Base-by-base conservation (phyloP, 2,797 vertebrate genomes). In the Echeneis naucrates region DNA sequence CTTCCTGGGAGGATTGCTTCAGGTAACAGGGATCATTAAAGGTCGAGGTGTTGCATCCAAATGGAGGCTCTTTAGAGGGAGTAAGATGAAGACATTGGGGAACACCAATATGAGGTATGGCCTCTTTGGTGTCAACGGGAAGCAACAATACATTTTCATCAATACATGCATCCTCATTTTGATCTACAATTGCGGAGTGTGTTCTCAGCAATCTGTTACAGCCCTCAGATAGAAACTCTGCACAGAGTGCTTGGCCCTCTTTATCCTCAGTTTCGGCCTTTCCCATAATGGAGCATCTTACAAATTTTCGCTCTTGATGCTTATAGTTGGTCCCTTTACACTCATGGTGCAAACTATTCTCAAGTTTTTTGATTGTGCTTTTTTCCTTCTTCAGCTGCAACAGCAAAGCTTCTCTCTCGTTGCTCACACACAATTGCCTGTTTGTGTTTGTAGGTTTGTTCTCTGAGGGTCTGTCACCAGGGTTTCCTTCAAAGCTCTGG, bases 311-410 rank as follows among this genome's bases (percentile, higher is more conserved):
- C 3, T 44, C 33, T 57, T 51, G 8, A 45, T 58, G 55, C 1
- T 32, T 48, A 9, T 35, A 71, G 30, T 60, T 75, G 45, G 80
- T 87, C 1, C 16, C 32, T 47, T 77, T 63, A n/a, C 21, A 8
- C 55, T 89, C 84, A 6, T 62, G 72, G 14, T 68, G 66, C 2
- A 93, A 80, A 79, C 73, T 88, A 56, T 51, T 80, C 68, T 94
- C 92, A 33, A 92, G 82, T 45, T 75, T 82, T 65, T 92, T 91
- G 48, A 90, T 89, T 54, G 92, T 87, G 19, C 9, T 53, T 63
- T 89, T 91, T 84, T 95, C 92, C 52, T 82, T 78, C 35, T 92
- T 83, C 42, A 92, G 81, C n/a, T 85, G 79, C 13, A 83, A 42
- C 6, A 80, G 23, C 38, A 91, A 90, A 10, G 44, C 50, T 60